phyloP scores from a whole-genome alignment of 1,140 invertebrate species.

The Chymomyza costata region DNA sequence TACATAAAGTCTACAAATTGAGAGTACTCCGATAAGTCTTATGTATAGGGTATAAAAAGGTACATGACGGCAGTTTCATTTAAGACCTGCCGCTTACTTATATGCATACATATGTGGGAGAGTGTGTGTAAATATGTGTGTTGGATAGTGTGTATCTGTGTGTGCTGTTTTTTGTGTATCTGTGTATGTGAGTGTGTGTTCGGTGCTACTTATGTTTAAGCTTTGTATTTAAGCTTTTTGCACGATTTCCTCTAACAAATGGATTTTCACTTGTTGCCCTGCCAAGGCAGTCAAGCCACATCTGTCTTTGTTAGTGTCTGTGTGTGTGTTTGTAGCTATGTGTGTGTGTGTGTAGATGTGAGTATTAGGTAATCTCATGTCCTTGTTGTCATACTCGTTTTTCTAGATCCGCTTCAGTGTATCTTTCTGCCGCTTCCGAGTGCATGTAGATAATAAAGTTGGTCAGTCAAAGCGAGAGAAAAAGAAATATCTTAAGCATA shows the following conservation, averaged over 20 bases:
- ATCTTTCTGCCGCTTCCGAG: slow-evolving; percentile 1
- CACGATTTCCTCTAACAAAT: slow-evolving; percentile 72
- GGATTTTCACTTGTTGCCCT: slow-evolving; percentile 70
- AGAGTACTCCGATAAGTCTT: no score
- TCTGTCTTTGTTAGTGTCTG: slow-evolving; percentile 2
- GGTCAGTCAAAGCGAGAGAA: no score
- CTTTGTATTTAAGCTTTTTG: slow-evolving; percentile 71
- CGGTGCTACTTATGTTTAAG: slow-evolving; percentile 69
- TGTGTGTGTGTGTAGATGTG: slow-evolving; percentile 18
- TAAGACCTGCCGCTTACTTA: slow-evolving; percentile 56
- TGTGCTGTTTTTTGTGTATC: slow-evolving; percentile 9
- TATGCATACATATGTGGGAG: slow-evolving; percentile 51
- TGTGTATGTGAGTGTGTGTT: slow-evolving; percentile 14
- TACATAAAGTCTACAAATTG: no score
- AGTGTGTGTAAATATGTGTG: slow-evolving; percentile 14
- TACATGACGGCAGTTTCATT: slow-evolving; percentile 58
- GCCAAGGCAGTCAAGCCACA: slow-evolving; percentile 29
- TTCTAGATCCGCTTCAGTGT: slow-evolving; percentile 42
- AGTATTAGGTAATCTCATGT: slow-evolving; percentile 45
- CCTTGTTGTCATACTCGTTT: slow-evolving; percentile 65
- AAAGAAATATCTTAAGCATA: no score
- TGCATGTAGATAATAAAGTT: no score
- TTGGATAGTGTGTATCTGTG: slow-evolving; percentile 9
- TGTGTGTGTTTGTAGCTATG: not conserved
- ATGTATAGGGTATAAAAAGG: no score